Conservation (phyloP, 1,140 invertebrate genomes). For the Bacillus rossius region DNA sequence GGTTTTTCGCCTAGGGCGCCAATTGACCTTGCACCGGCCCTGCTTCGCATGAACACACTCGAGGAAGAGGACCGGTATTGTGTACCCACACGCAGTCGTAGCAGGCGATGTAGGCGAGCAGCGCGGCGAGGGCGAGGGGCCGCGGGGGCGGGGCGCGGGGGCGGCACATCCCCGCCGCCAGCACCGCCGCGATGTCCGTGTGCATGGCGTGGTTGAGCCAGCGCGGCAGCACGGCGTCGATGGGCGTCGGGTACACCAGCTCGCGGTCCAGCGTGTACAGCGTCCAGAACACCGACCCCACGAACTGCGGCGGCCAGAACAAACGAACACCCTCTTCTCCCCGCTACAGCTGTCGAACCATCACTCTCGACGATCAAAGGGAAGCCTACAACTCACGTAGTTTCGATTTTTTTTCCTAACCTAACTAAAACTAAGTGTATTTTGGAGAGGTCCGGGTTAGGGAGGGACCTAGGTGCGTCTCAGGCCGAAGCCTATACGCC, state of each 20-base stretch:
- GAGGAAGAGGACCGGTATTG: too few species aligned
- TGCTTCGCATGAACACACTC: too few species aligned
- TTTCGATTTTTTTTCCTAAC: too few species aligned
- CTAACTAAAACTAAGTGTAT: too few species aligned
- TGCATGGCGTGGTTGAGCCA: conserved; percentile 67
- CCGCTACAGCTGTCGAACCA: neutral
- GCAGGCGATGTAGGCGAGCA: neutral
- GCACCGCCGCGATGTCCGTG: conserved; percentile 45
- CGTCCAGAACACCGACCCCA: conserved; percentile 58
- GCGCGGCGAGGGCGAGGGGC: neutral
- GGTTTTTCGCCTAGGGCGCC: too few species aligned
- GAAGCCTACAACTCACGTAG: too few species aligned
- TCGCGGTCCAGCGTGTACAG: conserved; percentile 60
- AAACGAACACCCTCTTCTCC: neutral
- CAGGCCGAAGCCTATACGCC: too few species aligned
- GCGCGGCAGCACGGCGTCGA: conserved; percentile 54
- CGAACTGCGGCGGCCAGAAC: conserved; percentile 59
- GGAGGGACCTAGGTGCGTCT: too few species aligned
- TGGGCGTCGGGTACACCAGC: conserved; percentile 54
- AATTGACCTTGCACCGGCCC: too few species aligned
- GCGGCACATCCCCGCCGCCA: conserved; percentile 42
- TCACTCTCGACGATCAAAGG: neutral
- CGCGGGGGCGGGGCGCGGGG: conserved; percentile 13
- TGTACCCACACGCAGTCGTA: conserved; percentile 2
- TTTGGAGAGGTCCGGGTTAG: too few species aligned